These are phyloP conservation scores for Nesoenas mayeri DNA, from an alignment of 2,113 vertebrate genomes.

Conservation along the genomic window DNA sequence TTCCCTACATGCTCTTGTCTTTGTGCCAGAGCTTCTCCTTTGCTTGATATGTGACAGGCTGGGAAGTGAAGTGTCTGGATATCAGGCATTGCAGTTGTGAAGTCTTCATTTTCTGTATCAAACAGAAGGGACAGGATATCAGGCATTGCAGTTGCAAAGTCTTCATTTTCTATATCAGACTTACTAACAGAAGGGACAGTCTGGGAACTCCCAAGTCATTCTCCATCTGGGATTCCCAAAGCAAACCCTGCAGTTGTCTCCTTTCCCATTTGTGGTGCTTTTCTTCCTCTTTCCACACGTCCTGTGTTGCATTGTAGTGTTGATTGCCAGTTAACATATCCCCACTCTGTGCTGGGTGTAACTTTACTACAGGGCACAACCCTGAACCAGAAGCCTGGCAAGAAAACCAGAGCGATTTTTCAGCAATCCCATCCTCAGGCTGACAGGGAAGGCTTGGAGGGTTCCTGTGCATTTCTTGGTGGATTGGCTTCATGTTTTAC, in stretches of 20 bases:
- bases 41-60: background rate
- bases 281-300: background rate
- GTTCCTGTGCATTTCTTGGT: background rate
- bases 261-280: background rate
- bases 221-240: background rate
- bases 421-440: background rate
- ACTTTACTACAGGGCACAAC: background rate
- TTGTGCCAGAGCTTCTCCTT: background rate
- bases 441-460: background rate
- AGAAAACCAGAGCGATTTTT: background rate
- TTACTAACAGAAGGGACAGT: fast-evolving
- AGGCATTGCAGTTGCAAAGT: background rate
- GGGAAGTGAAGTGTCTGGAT: background rate
- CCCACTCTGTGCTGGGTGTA: background rate
- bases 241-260: background rate
- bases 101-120: background rate
- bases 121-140: fast-evolving
- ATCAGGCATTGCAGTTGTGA: background rate
- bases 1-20: fast-evolving
- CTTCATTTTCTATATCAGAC: background rate
- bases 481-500: background rate
- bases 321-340: too few relatives aligned
- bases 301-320: background rate
- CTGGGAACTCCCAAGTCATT: background rate
- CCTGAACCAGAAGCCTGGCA: background rate